Evolutionary conservation across 2,888 invertebrate genomes (phyloP).

Genomic region (Chymomyza caudatula): DNA sequence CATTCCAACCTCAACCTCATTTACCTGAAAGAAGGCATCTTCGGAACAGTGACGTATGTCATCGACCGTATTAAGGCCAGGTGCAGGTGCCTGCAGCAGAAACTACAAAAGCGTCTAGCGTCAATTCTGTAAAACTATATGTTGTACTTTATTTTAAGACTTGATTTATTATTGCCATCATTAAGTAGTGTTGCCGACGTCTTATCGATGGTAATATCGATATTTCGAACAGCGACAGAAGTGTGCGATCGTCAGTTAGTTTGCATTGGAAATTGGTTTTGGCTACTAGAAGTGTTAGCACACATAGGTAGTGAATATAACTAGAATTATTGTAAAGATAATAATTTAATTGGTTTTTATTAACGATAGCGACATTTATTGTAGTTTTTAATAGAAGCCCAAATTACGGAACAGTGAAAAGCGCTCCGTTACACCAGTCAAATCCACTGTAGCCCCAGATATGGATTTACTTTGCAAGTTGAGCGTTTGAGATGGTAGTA

Average conservation of each 20-base stretch:
- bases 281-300: too few species aligned
- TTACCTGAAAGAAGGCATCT: constrained; percentile 94
- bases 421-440: background rate
- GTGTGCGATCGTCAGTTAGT: background rate
- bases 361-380: too few species aligned
- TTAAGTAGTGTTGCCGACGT: background rate
- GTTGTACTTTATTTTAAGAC: background rate
- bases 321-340: too few species aligned
- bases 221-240: background rate
- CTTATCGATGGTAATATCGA: background rate
- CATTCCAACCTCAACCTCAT: constrained; percentile 91
- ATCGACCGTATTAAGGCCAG: constrained; percentile 90
- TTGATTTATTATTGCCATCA: background rate
- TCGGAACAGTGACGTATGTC: constrained; percentile 94
- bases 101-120: constrained; percentile 81
- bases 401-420: too few species aligned
- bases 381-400: too few species aligned
- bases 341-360: too few species aligned
- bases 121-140: background rate
- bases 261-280: background rate
- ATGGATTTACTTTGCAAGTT: background rate
- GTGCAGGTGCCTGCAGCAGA: constrained; percentile 93
- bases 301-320: too few species aligned
- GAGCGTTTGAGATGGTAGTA: background rate
- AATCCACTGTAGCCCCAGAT: background rate